Base-by-base conservation (phyloP, 2,797 vertebrate species). In the Schizopygopsis pylzovi region DNA sequence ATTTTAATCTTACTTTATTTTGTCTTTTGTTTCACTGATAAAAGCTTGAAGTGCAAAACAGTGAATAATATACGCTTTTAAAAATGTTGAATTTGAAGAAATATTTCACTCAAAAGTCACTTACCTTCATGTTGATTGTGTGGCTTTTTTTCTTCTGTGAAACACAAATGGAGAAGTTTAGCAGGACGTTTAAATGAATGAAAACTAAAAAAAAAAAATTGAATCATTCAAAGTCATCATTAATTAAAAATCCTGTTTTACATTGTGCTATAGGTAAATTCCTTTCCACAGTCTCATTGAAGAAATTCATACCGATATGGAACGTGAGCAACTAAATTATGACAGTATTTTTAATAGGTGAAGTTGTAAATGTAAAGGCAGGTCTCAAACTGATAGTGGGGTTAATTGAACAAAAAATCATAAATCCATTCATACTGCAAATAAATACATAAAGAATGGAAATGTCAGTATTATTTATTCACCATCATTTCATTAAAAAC, bases 1-100 rank as follows among this genome's bases (percentile, higher is more conserved):
- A 61, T 71, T 70, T 84, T n/a, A 47, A 13, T 59, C 61, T 47
- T 37, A 15, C n/a, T 33, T 10, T 72, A 11, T 73, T 63, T 65
- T 45, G 28, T 73, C 68, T 39, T 72, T 59, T 83, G 76, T 72
- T 65, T 72, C 13, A 65, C 12, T 65, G 47, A 52, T 28, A 76
- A 75, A n/a, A 47, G 20, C 18, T n/a, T 49, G 13, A 49, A 22
- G 10, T 61, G 52, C 10, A 54, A 45, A 41, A 41, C n/a, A 33
- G 15, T 59, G 18, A 18, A 61, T 61, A 45, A 61, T n/a, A 28
- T 1, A 56, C 15, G 37, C 37, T 28, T 82, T 43, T 28, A 9
- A 72, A 15, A 56, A 4, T 1, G 0, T 2, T 49, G 3, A 49
- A 49, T 73, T 47, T 49, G 47, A 54, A 37, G 10, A 6, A 11